Conservation (phyloP, 2,797 vertebrate genomes). For the Natrix natrix region DNA sequence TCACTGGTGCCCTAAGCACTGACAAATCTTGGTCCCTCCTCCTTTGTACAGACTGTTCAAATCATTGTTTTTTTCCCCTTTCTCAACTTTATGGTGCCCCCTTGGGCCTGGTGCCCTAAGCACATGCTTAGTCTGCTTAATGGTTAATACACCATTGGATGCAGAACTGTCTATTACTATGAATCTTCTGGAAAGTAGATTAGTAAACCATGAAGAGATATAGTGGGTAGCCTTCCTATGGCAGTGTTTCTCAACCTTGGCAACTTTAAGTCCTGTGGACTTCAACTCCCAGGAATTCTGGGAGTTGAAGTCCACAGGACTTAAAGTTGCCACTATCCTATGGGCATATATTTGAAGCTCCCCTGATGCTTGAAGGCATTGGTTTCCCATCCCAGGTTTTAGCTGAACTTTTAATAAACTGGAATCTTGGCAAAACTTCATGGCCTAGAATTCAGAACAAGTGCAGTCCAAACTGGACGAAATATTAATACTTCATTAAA, state of each 20-base stretch:
- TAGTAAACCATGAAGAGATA: neutral
- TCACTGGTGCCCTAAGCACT: too few relatives aligned
- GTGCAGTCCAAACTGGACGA: neutral
- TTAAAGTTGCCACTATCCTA: neutral
- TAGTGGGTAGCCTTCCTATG: neutral
- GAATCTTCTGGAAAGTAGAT: neutral
- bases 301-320: too few relatives aligned
- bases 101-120: too few relatives aligned
- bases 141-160: too few relatives aligned
- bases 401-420: neutral
- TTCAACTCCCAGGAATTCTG: too few relatives aligned
- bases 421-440: neutral
- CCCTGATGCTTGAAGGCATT: neutral
- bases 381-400: neutral
- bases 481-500: neutral
- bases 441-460: neutral
- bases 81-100: too few relatives aligned
- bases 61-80: too few relatives aligned
- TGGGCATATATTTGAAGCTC: neutral
- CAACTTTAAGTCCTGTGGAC: too few relatives aligned
- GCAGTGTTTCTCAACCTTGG: too few relatives aligned
- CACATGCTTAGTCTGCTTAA: too few relatives aligned
- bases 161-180: neutral
- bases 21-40: too few relatives aligned
- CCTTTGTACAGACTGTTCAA: too few relatives aligned